A percentile compares a stretch with the other conserved stretches of the same genome.
Evolutionary conservation across 1,140 invertebrate genomes (phyloP).

Genomic region (Maniola jurtina): DNA sequence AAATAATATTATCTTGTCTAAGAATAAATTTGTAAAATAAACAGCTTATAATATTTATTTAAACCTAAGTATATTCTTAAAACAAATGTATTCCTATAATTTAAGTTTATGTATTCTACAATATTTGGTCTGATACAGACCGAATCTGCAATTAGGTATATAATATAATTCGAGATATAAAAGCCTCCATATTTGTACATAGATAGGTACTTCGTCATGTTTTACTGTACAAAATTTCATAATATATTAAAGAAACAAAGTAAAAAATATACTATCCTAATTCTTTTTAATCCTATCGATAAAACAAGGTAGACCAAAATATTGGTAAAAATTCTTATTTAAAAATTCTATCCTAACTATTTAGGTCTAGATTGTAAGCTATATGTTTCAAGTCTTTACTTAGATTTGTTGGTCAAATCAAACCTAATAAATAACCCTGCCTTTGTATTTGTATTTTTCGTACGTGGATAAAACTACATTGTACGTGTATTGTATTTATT

Average conservation of each 20-base stretch:
- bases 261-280: neutral
- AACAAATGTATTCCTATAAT: constrained; percentile 12
- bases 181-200: constrained; percentile 46
- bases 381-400: too few species aligned
- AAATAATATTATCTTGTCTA: constrained; percentile 18
- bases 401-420: too few species aligned
- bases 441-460: too few species aligned
- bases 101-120: constrained; percentile 22
- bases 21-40: constrained; percentile 15
- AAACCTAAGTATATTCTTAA: neutral
- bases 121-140: constrained; percentile 67
- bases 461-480: too few species aligned
- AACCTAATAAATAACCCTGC: too few species aligned
- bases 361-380: too few species aligned
- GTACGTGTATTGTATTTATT: too few species aligned
- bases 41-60: neutral
- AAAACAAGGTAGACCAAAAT: too few species aligned
- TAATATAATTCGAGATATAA: constrained; percentile 30
- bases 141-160: constrained; percentile 39
- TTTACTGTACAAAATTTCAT: neutral
- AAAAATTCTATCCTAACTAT: too few species aligned
- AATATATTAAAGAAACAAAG: neutral
- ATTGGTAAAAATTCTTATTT: too few species aligned
- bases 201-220: constrained; percentile 17
- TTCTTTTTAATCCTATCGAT: neutral